A percentile compares a stretch with the other conserved stretches of the same genome.
Evolutionary conservation across 2,888 invertebrate species (phyloP).

Genomic region (Acanthosepion lycidas): DNA sequence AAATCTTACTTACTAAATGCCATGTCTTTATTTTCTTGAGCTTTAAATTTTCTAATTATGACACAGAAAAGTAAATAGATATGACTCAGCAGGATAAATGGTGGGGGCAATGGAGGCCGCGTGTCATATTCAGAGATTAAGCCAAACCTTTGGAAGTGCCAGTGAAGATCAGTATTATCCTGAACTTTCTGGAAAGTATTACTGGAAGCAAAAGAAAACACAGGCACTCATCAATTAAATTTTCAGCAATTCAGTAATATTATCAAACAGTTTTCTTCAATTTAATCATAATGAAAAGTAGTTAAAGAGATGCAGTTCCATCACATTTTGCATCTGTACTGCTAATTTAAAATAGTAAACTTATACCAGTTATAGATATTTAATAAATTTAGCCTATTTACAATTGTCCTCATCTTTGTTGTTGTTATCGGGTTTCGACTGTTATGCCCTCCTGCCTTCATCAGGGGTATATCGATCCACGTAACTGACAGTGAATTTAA

Average conservation of each 20-base stretch:
- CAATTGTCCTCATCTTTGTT: too few relatives aligned
- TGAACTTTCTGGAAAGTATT: constrained; percentile 72
- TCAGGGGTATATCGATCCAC: too few relatives aligned
- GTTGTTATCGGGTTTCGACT: too few relatives aligned
- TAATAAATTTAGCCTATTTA: too few relatives aligned
- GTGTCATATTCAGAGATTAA: constrained; percentile 72
- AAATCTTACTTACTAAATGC: background rate
- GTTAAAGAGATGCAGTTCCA: background rate
- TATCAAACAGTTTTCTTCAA: too few relatives aligned
- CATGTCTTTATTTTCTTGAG: background rate
- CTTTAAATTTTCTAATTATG: background rate
- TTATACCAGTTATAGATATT: background rate
- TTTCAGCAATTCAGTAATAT: background rate
- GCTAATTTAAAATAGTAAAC: background rate
- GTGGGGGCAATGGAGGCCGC: constrained; percentile 72
- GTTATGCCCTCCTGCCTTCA: too few relatives aligned
- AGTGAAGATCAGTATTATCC: constrained; percentile 71
- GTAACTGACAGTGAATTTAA: too few relatives aligned
- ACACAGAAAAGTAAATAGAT: constrained; percentile 56
- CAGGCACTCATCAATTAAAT: constrained; percentile 38
- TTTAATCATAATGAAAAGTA: background rate
- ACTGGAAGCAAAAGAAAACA: constrained; percentile 58
- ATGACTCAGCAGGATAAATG: constrained; percentile 70
- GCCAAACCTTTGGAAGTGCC: constrained; percentile 73
- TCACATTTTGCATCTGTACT: background rate